Base-by-base conservation (phyloP, 2,797 vertebrate genomes). In the Neoniphon sammara region DNA sequence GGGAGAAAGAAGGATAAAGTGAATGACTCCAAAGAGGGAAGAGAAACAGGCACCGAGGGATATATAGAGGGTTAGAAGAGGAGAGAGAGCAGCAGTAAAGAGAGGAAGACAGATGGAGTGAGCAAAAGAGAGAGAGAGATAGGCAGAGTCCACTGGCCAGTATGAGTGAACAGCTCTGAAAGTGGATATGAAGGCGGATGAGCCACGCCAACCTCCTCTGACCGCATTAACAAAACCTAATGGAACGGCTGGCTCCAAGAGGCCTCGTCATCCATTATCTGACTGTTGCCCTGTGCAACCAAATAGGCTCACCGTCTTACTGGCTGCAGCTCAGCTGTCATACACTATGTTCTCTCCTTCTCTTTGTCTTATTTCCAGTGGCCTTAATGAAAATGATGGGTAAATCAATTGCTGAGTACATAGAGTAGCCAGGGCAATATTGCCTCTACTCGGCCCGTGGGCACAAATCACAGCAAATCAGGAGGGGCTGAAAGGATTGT, bases 181-280 rank as follows among this genome's bases (percentile, higher is more conserved):
- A 94, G 85, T 91, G 85, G 91, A 94, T 91, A 85, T 87, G 88
- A 93, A 91, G 86, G 87, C 88, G 82, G 90, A 92, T 88, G 92
- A 92, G 89, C 84, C 85, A 79, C 78, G 75, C 81, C 78, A 90
- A 85, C 87, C 88, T 90, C 91, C 91, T 88, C 90, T 91, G 91
- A 94, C 88, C 87, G 78, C 93, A 93, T 94, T 94, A 94, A 92
- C 87, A 80, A 88, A 90, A 92, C 91, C 85, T 94, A 94, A 95
- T 95, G 94, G 93, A 92, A 90, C 84, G 78, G 79, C 91, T 93
- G 94, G 93, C 94, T 94, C 92, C 93, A 87, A 59, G 71, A 88
- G 90, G 84, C 91, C 87, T 90, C 78, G 73, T 89, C 90, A 89
- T 94, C 93, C 91, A 94, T 95, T 94, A 95, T 94, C 89, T 89